These are phyloP conservation scores for Anarsia innoxiella DNA, from an alignment of 2,888 invertebrate species.

Conservation along the genomic window DNA sequence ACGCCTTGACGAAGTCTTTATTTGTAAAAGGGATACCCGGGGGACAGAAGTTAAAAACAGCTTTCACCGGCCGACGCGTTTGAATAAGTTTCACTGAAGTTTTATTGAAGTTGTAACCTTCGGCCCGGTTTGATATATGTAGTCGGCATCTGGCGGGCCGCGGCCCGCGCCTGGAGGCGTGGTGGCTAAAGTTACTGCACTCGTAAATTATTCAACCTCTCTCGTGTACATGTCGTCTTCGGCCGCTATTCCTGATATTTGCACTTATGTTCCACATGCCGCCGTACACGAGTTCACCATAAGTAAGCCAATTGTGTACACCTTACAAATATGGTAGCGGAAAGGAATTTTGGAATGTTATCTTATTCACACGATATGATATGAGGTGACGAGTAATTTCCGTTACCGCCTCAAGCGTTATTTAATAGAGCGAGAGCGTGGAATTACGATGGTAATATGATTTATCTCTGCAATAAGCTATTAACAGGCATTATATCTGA, in stretches of 20 bases:
- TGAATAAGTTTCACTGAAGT: conserved; percentile 45
- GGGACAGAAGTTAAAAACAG: conserved; percentile 70
- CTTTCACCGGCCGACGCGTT: conserved; percentile 50
- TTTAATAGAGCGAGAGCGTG: conserved; percentile 1
- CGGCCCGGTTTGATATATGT: conserved; percentile 63
- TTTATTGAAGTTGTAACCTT: conserved; percentile 52
- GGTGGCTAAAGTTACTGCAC: conserved; percentile 59
- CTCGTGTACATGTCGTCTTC: conserved; percentile 45
- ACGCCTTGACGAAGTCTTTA: conserved; percentile 60
- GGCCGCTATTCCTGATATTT: conserved; percentile 43
- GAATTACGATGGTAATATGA: conserved; percentile 11
- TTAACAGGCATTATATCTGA: conserved; percentile 13
- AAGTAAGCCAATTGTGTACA: neutral
- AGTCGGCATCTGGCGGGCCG: conserved; percentile 44
- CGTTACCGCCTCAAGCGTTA: conserved; percentile 6
- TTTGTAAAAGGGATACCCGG: conserved; percentile 60
- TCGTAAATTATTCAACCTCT: conserved; percentile 70
- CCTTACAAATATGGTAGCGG: neutral
- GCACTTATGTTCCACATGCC: conserved; percentile 7
- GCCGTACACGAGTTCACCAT: no score
- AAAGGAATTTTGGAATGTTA: neutral
- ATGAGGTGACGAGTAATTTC: conserved; percentile 5
- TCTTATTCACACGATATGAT: neutral
- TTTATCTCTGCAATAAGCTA: conserved; percentile 14
- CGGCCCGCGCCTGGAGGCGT: conserved; percentile 37